Conservation (phyloP, 2,113 vertebrate genomes). For the Hiodon alosoides region DNA sequence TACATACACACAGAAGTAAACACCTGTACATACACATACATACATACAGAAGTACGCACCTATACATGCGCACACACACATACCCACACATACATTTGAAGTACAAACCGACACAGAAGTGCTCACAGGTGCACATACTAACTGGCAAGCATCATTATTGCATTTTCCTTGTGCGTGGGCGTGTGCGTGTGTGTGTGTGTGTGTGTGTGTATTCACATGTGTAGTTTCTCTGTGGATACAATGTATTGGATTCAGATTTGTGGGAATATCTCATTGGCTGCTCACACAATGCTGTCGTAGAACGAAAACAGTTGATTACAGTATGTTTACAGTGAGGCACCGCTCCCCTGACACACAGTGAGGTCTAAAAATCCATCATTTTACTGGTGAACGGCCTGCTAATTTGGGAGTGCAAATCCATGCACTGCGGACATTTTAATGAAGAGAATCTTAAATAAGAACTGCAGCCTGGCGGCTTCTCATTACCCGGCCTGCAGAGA, state of each 20-base stretch:
- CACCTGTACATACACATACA: neutral
- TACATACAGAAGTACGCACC: neutral
- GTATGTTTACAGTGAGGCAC: neutral
- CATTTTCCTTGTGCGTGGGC: neutral
- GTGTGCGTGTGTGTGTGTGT: slow-evolving; percentile 1
- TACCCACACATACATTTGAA: neutral
- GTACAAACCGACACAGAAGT: neutral
- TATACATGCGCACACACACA: neutral
- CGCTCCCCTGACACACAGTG: neutral
- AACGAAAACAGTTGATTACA: too few relatives aligned
- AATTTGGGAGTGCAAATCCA: neutral
- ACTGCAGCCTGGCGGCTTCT: neutral
- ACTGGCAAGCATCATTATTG: neutral
- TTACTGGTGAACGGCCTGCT: neutral
- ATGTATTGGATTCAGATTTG: neutral
- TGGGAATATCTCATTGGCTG: too few relatives aligned
- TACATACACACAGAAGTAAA: neutral
- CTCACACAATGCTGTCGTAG: too few relatives aligned
- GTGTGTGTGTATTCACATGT: neutral
- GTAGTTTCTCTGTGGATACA: neutral
- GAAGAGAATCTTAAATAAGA: slow-evolving; percentile 4
- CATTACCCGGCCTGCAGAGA: slow-evolving; percentile 4
- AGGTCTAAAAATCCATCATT: neutral
- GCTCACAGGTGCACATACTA: neutral
- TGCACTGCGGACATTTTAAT: neutral